Evolutionary conservation across 2,888 invertebrate genomes (phyloP).

Genomic region (Argyresthia goedartella): DNA sequence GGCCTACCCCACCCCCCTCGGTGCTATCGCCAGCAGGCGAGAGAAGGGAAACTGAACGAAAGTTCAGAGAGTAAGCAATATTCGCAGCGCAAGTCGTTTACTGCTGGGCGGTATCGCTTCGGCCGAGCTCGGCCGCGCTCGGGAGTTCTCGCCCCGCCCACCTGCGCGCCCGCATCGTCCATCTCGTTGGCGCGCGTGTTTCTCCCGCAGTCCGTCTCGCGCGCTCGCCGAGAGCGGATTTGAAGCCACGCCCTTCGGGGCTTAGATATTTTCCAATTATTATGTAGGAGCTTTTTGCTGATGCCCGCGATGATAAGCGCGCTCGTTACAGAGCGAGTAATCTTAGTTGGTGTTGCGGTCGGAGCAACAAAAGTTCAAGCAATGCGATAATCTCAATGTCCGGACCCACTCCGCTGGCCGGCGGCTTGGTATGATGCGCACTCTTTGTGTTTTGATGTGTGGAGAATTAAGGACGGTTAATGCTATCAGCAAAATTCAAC

Average conservation of each 20-base stretch:
- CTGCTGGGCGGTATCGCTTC: slow-evolving; percentile 53
- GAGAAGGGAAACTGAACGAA: slow-evolving; percentile 8
- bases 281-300: slow-evolving; percentile 54
- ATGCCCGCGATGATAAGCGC: slow-evolving; percentile 54
- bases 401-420: background rate
- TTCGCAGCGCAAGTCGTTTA: background rate
- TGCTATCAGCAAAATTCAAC: too few species aligned
- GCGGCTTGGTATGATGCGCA: background rate
- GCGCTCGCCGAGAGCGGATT: slow-evolving; percentile 11
- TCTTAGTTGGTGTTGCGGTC: slow-evolving; percentile 7
- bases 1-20: slow-evolving; percentile 17
- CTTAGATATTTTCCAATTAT: slow-evolving; percentile 54
- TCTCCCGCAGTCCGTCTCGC: slow-evolving; percentile 30
- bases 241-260: slow-evolving; percentile 1
- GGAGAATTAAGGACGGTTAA: too few species aligned
- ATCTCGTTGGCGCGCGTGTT: slow-evolving; percentile 28
- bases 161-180: slow-evolving; percentile 26
- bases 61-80: slow-evolving; percentile 23
- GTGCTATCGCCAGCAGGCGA: background rate
- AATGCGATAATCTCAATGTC: background rate
- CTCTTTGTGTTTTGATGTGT: background rate
- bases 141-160: slow-evolving; percentile 45
- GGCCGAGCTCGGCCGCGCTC: slow-evolving; percentile 39
- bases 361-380: slow-evolving; percentile 14
- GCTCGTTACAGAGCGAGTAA: slow-evolving; percentile 24